Percentiles rank a stretch among this genome's conserved stretches.
phyloP scores from a whole-genome alignment of 2,113 vertebrate species.

The Raja brachyura region DNA sequence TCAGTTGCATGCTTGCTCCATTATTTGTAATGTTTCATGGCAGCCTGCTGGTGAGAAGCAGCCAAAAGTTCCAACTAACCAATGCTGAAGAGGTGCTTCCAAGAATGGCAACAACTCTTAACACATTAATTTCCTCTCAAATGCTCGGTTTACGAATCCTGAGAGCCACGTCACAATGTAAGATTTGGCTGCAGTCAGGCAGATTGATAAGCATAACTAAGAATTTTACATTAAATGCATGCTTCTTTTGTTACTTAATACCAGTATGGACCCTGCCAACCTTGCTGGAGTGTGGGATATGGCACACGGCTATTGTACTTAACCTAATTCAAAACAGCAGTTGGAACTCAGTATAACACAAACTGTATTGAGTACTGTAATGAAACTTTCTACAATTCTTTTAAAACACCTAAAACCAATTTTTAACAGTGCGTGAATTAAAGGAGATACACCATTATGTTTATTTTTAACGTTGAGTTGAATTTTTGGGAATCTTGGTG shows the following conservation, averaged over 20 bases:
- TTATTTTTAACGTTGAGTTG: background rate
- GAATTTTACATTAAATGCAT: background rate
- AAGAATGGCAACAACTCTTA: background rate
- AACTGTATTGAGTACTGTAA: background rate
- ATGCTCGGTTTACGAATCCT: background rate
- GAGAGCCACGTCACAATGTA: background rate
- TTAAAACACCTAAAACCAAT: background rate
- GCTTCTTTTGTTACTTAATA: conserved; percentile 34
- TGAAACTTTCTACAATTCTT: background rate
- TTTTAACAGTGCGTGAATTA: background rate
- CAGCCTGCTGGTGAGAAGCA: too few species aligned
- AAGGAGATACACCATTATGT: background rate
- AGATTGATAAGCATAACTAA: conserved; percentile 1
- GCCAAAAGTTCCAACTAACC: background rate
- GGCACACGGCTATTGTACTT: background rate
- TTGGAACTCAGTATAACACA: background rate
- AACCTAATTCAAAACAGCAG: conserved; percentile 19
- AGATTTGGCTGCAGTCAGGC: background rate
- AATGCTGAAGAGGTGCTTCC: background rate
- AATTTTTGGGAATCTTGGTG: background rate
- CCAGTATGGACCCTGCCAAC: background rate
- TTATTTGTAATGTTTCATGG: conserved; percentile 5
- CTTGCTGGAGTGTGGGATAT: conserved; percentile 1
- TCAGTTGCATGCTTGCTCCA: background rate
- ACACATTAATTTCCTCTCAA: background rate